A percentile compares a stretch with the other conserved stretches of the same genome.
Evolutionary conservation across 30 jellyfish, hydroid and myxozoan species (phyloP).

Genomic region (Morbakka virulenta): DNA sequence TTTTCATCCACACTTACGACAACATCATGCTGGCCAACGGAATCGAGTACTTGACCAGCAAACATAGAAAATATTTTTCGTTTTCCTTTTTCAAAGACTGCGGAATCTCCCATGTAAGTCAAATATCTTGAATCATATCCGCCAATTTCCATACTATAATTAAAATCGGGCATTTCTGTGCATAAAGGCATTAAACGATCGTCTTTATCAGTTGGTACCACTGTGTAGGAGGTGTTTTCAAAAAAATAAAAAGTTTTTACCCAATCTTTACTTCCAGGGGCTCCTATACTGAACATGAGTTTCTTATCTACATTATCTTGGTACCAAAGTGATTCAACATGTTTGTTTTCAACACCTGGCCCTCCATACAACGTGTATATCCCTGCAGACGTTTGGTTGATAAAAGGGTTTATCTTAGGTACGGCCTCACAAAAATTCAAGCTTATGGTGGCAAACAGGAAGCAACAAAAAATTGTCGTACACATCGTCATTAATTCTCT

Average conservation of each 20-base stretch:
- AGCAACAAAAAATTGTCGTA: too few species aligned
- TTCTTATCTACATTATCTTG: background rate
- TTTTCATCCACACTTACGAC: background rate
- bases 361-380: slow-evolving; percentile 6
- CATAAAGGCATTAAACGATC: too few species aligned
- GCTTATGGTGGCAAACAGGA: too few species aligned
- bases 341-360: slow-evolving; percentile 2
- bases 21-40: background rate
- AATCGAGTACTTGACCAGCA: background rate
- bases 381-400: slow-evolving; percentile 5
- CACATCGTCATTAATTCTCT: too few species aligned
- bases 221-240: background rate
- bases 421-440: too few species aligned
- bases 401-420: background rate
- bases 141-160: slow-evolving; percentile 14
- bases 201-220: background rate
- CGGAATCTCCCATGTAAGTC: background rate
- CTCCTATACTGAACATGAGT: slow-evolving; percentile 3
- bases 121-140: background rate
- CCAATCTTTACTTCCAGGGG: slow-evolving; percentile 3
- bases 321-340: slow-evolving; percentile 1
- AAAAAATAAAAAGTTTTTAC: slow-evolving; percentile 1
- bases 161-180: background rate
- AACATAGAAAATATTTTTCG: background rate
- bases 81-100: background rate